phyloP scores from a whole-genome alignment of 2,888 invertebrate genomes.

The Dicycla oo region DNA sequence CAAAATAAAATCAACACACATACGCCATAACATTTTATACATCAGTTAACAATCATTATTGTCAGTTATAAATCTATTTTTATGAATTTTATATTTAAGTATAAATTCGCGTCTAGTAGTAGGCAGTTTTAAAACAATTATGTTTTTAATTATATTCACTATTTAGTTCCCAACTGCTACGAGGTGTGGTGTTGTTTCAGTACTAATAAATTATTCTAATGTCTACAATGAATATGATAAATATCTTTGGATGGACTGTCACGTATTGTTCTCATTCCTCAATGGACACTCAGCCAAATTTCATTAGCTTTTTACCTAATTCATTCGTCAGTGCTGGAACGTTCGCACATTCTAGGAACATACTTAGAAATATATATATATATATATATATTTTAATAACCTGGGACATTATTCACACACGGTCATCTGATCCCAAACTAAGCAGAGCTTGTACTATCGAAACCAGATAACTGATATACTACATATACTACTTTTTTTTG shows the following conservation, averaged over 20 bases:
- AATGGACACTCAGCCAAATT: slow-evolving; percentile 51
- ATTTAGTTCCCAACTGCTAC: slow-evolving; percentile 76
- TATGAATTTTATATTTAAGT: slow-evolving; percentile 88
- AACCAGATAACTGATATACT: too few species aligned
- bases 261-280: slow-evolving; percentile 58
- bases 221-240: slow-evolving; percentile 51
- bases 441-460: too few species aligned
- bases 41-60: slow-evolving; percentile 91
- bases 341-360: slow-evolving; percentile 52
- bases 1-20: slow-evolving; percentile 84
- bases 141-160: slow-evolving; percentile 82
- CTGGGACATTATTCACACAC: too few species aligned
- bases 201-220: slow-evolving; percentile 48
- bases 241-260: slow-evolving; percentile 59
- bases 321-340: slow-evolving; percentile 44
- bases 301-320: slow-evolving; percentile 34
- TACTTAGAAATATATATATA: slow-evolving; percentile 42
- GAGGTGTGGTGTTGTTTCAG: slow-evolving; percentile 74
- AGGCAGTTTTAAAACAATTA: slow-evolving; percentile 90
- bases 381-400: too few species aligned
- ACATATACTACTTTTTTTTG: too few species aligned
- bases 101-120: slow-evolving; percentile 90
- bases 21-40: slow-evolving; percentile 89
- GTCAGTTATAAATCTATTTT: slow-evolving; percentile 90
- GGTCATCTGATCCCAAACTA: too few species aligned